A percentile compares a stretch with the other conserved stretches of the same genome.
Evolutionary conservation across 2,113 vertebrate genomes (phyloP).

Genomic region (Coturnix japonica): DNA sequence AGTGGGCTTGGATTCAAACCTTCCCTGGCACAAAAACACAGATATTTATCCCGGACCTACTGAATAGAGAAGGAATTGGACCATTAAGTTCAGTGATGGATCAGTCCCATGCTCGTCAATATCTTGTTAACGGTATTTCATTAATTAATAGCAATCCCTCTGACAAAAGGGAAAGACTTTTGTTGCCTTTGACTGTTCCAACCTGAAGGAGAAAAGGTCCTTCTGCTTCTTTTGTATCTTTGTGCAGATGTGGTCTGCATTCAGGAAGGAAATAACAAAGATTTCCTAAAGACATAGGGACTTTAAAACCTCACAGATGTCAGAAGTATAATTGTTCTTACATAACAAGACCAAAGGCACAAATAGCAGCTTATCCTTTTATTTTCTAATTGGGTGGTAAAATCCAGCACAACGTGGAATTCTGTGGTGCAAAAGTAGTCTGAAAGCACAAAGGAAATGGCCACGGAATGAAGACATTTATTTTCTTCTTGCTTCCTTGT

Average conservation of each 20-base stretch:
- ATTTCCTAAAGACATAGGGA: background rate
- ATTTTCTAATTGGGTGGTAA: background rate
- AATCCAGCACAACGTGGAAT: background rate
- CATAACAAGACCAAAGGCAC: background rate
- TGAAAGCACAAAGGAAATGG: conserved; percentile 39
- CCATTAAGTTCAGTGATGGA: background rate
- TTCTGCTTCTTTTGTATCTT: background rate
- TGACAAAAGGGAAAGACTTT: background rate
- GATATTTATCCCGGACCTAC: background rate
- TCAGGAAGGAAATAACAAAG: background rate
- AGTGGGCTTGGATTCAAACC: background rate
- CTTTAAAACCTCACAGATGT: background rate
- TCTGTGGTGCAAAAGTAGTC: background rate
- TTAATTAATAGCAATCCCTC: background rate
- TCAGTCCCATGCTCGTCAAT: background rate
- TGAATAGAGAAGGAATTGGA: background rate
- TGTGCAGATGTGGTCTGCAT: background rate
- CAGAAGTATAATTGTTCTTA: background rate
- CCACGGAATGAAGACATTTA: conserved; percentile 41
- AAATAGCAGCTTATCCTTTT: background rate
- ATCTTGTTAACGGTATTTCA: background rate
- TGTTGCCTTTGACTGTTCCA: background rate
- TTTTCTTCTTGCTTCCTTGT: conserved; percentile 37
- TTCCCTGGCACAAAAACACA: background rate
- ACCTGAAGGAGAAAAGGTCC: background rate